phyloP scores from a whole-genome alignment of 2,797 vertebrate species.

The Halcyon chelicuti region DNA sequence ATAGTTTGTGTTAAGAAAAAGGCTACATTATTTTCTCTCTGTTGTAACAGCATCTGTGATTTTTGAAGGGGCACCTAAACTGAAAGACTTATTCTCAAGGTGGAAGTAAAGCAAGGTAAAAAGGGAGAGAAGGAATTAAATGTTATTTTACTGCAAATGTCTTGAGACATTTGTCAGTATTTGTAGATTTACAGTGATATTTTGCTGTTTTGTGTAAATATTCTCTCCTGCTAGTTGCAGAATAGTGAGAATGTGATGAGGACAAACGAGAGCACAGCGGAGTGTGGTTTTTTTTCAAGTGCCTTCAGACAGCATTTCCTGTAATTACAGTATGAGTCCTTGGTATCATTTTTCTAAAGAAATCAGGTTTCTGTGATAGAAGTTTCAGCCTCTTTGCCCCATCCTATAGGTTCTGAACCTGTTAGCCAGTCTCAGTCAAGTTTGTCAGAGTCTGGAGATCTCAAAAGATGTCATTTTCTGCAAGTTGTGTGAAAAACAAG shows the following conservation, averaged over 20 bases:
- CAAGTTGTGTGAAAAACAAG: background rate
- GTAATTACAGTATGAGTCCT: background rate
- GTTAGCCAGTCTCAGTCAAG: background rate
- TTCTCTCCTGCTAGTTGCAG: background rate
- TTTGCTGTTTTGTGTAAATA: background rate
- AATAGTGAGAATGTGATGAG: background rate
- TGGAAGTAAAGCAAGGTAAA: background rate
- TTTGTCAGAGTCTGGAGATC: background rate
- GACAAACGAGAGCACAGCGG: background rate
- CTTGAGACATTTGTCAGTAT: background rate
- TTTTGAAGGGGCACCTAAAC: background rate
- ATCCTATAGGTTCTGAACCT: background rate
- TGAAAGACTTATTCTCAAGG: background rate
- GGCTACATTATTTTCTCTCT: background rate
- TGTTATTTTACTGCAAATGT: background rate
- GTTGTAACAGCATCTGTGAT: background rate
- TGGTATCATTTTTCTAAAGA: background rate
- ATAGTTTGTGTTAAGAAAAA: background rate
- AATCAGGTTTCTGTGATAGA: background rate
- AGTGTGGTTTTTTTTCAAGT: background rate
- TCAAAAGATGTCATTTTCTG: background rate
- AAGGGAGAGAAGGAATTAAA: background rate
- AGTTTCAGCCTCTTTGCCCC: background rate
- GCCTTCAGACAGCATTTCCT: background rate
- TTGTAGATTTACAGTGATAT: background rate